Evolutionary conservation across 37 sponge, comb jelly and placozoan species (phyloP), one percentile per base, ranked within the genome.

Genomic region (Bolinopsis microptera): DNA sequence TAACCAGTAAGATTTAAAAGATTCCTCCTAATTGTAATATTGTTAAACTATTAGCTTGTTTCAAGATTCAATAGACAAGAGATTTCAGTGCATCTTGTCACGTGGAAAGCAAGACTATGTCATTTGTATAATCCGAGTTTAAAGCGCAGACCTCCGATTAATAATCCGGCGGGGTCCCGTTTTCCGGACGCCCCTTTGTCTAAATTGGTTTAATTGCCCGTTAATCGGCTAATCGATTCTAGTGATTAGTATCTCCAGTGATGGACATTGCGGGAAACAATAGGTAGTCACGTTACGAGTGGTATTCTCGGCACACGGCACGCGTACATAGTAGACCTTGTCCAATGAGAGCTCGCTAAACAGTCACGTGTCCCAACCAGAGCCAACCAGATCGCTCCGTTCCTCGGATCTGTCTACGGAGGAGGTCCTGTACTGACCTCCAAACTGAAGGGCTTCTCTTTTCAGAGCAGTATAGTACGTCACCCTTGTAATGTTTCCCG

Each of bases 131-230:
- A 18, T 13, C 61, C 61, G 61, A 48, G 61, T 48, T 48, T 48
- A 48, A 48, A 48, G 61, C 61, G 5, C 13, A 13, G 61, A 48
- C 61, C 61, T 48, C 61, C 61, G 61, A 48, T 48, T 48, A 48
- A 48, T 48, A 48, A 48, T 48, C 61, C 61, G 61, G 9, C 61
- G 61, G 13, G 61, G 61, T 48, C 61, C 61, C 61, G 74, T 70
- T 70, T 70, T 70, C 74, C 30, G 74, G 74, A 70, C 74, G 74
- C 74, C 74, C 74, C 74, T 28, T 70, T 70, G 74, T 70, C 74
- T 70, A 70, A 70, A 70, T 70, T 70, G 25, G 74, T 70, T 70
- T 70, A 70, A 70, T 70, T 70, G 74, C 74, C 74, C 30, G 74
- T 70, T 70, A 70, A 70, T 70, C 74, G 74, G 26, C 74, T 70